Conservation (phyloP, 2,113 vertebrate genomes). For the Grantiella picta region DNA sequence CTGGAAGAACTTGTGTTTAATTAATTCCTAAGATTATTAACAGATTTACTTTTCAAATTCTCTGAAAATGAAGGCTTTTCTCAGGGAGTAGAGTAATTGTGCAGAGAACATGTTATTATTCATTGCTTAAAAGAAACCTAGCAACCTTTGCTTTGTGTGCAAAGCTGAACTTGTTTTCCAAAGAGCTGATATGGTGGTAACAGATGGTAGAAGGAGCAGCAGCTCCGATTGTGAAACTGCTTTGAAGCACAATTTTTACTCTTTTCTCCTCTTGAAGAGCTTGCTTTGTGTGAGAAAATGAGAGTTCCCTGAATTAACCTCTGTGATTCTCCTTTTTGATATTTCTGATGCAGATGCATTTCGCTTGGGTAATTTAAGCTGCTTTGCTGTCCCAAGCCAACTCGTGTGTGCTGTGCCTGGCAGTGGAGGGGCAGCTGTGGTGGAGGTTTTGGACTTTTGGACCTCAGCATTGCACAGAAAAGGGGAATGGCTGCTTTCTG, state of each 20-base stretch:
- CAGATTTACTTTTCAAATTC: constrained; percentile 51
- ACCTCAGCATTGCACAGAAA: background rate
- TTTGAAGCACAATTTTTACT: background rate
- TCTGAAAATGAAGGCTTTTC: constrained; percentile 31
- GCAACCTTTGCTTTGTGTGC: constrained; percentile 41
- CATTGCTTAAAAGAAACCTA: constrained; percentile 46
- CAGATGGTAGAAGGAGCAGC: constrained; percentile 5
- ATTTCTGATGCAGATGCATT: background rate
- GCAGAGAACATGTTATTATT: constrained; percentile 27
- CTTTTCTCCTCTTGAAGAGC: background rate
- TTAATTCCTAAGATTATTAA: constrained; percentile 47
- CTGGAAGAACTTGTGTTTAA: background rate
- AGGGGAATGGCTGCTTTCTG: background rate
- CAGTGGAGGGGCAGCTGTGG: fast-evolving
- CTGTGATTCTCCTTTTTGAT: background rate
- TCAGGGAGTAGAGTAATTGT: constrained; percentile 27
- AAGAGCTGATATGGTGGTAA: background rate
- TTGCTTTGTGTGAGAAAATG: background rate
- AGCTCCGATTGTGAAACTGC: background rate
- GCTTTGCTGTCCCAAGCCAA: background rate
- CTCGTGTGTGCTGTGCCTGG: background rate
- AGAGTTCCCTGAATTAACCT: background rate
- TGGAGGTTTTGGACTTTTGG: background rate
- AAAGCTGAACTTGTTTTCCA: background rate
- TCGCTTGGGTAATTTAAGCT: background rate